Percentiles rank a stretch among this genome's conserved stretches.
Evolutionary conservation across 2,113 vertebrate species (phyloP).

Genomic region (Platycercus adscitus): DNA sequence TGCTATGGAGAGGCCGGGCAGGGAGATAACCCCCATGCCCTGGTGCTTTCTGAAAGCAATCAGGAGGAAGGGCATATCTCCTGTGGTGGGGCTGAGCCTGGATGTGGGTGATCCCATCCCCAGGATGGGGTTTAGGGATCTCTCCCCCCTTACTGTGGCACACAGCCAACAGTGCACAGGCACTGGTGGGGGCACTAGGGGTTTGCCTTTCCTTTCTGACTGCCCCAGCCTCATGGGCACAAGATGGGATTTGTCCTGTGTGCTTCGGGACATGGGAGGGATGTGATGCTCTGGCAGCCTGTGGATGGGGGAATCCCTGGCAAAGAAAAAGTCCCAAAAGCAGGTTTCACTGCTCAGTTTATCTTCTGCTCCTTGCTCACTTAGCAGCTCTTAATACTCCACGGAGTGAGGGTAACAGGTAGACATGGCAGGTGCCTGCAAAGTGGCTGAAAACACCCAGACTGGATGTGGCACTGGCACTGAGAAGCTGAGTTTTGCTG

Average conservation of each 20-base stretch:
- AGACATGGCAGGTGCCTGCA: not conserved
- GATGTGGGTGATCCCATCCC: not conserved
- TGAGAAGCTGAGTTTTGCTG: not conserved
- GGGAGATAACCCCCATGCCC: not conserved
- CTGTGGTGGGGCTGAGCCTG: not conserved
- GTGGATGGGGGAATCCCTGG: not conserved
- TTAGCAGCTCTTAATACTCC: not conserved
- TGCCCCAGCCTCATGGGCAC: too few relatives aligned
- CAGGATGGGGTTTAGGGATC: not conserved
- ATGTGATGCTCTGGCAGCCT: not conserved
- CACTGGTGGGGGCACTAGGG: rapidly evolving
- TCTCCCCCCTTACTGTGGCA: rapidly evolving
- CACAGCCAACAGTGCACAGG: not conserved
- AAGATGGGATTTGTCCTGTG: not conserved
- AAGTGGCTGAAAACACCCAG: not conserved
- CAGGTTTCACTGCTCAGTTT: not conserved
- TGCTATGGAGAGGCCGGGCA: not conserved
- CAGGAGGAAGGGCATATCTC: not conserved
- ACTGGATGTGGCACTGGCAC: not conserved
- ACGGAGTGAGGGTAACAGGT: not conserved
- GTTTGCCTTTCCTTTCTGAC: not conserved
- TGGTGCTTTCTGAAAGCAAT: not conserved
- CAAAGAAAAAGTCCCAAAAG: not conserved
- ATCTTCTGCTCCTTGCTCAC: not conserved
- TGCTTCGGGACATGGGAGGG: not conserved